Base-by-base conservation (phyloP, 2,113 vertebrate genomes). In the Gallinago paraguaiae region DNA sequence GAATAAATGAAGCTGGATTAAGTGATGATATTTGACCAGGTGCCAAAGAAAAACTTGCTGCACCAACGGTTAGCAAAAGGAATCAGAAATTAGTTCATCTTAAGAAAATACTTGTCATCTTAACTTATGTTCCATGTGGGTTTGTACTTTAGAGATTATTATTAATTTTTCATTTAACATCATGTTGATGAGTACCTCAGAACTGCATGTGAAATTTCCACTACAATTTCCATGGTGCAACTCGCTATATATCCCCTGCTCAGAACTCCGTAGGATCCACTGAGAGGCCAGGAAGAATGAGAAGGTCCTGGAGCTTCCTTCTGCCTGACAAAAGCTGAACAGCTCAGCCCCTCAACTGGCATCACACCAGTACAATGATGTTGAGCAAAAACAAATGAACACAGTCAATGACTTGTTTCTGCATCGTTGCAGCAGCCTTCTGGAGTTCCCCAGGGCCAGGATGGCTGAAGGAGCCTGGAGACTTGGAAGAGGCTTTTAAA, bases 291-390 rank as follows among this genome's bases (percentile, higher is more conserved):
- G 45, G 27, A 80, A 83, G 43, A 37, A 82, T 16, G 28, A 83
- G 57, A 33, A 15, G 7, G 24, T 25, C 15, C 45, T 35, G 56
- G 67, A 82, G 14, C 28, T 51, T 78, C 43, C 31, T 74, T 51
- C 10, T 51, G 37, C 53, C 64, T 37, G 72, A 45, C 0, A 1
- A 37, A 23, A 33, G 56, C 7, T 3, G 17, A 45, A 31, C 8
- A 78, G 64, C 64, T 53, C 37, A 45, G 37, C 25, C 61, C 27
- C 37, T 57, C 5, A 2, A 4, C 37, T 5, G 45, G 31, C 7
- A 2, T 3, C 51, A 27, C 37, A 17, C 37, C 30, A 27, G 39
- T 17, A 59, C 11, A 9, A 28, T 0, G 1, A 15, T 1, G 1
- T 35, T 45, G 54, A 67, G 45, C 19, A 31, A 69, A 76, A 67